Percentiles rank a stretch among this genome's conserved stretches.
These are phyloP conservation scores for Agapornis roseicollis DNA, from an alignment of 2,113 vertebrate genomes.

Conservation along the genomic window DNA sequence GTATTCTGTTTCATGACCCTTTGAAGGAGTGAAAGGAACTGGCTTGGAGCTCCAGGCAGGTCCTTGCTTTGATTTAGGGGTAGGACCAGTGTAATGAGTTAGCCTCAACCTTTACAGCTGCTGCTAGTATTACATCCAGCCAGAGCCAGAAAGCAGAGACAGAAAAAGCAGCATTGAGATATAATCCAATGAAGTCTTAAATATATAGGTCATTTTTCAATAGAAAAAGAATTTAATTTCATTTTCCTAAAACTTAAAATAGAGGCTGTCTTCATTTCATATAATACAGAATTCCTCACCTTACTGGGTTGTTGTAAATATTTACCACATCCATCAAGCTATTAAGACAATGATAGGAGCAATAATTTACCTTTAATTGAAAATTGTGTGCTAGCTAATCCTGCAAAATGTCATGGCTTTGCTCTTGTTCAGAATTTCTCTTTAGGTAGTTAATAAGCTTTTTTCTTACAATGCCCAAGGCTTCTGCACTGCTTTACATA, in stretches of 20 bases:
- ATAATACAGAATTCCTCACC: background rate
- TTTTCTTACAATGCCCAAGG: background rate
- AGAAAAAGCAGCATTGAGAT: background rate
- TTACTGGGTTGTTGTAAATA: background rate
- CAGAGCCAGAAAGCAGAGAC: background rate
- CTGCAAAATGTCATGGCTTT: slow-evolving; percentile 2
- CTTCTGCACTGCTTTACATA: background rate
- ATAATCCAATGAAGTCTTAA: background rate
- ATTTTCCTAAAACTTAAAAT: background rate
- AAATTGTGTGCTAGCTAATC: slow-evolving; percentile 19
- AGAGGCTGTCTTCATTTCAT: background rate
- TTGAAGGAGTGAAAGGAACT: background rate
- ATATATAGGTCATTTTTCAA: background rate
- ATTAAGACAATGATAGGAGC: background rate
- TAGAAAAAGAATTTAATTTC: background rate
- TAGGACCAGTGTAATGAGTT: background rate
- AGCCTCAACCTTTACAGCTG: background rate
- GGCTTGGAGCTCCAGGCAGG: background rate
- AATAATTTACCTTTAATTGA: slow-evolving; percentile 11
- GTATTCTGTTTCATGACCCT: background rate
- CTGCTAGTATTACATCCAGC: background rate
- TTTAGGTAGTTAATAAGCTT: background rate
- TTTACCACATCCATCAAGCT: background rate
- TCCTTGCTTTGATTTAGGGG: background rate
- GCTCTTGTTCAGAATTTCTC: background rate